Percentiles rank a stretch among this genome's conserved stretches.
Conservation (phyloP, 2,113 vertebrate genomes). For the Oreamnos americanus region DNA sequence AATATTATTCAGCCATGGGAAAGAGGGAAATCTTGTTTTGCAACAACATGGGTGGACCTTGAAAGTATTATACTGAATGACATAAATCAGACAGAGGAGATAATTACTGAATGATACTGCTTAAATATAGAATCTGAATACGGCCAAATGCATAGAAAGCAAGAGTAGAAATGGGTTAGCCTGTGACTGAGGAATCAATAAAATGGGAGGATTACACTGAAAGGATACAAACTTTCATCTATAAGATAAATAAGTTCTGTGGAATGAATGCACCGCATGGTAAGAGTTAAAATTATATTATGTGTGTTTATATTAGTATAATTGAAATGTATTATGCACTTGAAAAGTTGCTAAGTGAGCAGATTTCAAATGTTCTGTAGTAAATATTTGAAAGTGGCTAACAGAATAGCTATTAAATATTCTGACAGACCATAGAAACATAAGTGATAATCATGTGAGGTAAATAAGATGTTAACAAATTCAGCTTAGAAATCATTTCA, state of each 20-base stretch:
- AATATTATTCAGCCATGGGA: background rate
- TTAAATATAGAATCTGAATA: background rate
- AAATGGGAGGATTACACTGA: background rate
- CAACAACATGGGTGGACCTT: background rate
- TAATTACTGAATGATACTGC: background rate
- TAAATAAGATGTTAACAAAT: background rate
- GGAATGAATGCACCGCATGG: background rate
- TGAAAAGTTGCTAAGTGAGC: background rate
- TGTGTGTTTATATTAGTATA: background rate
- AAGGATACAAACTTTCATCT: background rate
- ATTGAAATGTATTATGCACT: background rate
- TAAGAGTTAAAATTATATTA: background rate
- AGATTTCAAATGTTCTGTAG: background rate
- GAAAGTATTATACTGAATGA: background rate
- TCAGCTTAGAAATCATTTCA: background rate
- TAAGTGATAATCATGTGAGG: background rate
- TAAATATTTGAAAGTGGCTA: background rate
- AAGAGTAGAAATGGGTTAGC: background rate
- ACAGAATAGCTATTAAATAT: background rate
- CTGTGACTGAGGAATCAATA: background rate
- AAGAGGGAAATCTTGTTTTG: background rate
- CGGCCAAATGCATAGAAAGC: background rate
- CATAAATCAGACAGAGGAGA: background rate
- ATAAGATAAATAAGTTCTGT: background rate
- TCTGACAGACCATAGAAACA: fast-evolving